phyloP scores from a whole-genome alignment of 2,113 vertebrate genomes.

The Hirundichthys speculiger region DNA sequence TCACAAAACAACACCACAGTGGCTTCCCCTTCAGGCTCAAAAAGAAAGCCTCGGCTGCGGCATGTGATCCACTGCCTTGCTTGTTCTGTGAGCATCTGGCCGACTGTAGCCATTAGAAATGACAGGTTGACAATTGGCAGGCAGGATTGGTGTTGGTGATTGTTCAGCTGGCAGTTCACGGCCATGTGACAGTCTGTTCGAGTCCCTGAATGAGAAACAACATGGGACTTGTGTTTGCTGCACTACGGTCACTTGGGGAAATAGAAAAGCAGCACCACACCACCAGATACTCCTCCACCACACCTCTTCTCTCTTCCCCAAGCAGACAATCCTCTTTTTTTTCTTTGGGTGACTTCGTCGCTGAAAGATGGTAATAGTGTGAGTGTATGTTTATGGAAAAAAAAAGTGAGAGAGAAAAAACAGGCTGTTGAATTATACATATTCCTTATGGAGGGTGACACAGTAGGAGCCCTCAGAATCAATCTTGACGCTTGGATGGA shows the following conservation, averaged over 20 bases:
- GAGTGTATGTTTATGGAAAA: constrained; percentile 74
- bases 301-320: constrained; percentile 45
- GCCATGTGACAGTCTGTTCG: constrained; percentile 73
- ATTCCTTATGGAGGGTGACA: constrained; percentile 80
- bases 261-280: constrained; percentile 55
- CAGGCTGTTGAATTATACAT: constrained; percentile 79
- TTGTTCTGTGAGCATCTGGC: constrained; percentile 74
- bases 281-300: constrained; percentile 28
- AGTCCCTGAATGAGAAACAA: constrained; percentile 62
- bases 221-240: constrained; percentile 60
- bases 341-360: constrained; percentile 57
- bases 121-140: constrained; percentile 76
- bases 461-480: constrained; percentile 78
- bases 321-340: constrained; percentile 68
- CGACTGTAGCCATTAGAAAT: constrained; percentile 73
- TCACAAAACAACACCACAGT: constrained; percentile 20
- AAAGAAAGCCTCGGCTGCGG: constrained; percentile 58
- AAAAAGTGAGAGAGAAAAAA: constrained; percentile 33
- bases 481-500: constrained; percentile 80
- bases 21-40: constrained; percentile 42
- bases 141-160: constrained; percentile 77
- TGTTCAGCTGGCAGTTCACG: constrained; percentile 77
- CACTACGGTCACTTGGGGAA: constrained; percentile 50
- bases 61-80: constrained; percentile 55
- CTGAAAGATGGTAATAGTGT: constrained; percentile 71